Conservation (phyloP, 2,888 invertebrate species). For the Anodontia alba region DNA sequence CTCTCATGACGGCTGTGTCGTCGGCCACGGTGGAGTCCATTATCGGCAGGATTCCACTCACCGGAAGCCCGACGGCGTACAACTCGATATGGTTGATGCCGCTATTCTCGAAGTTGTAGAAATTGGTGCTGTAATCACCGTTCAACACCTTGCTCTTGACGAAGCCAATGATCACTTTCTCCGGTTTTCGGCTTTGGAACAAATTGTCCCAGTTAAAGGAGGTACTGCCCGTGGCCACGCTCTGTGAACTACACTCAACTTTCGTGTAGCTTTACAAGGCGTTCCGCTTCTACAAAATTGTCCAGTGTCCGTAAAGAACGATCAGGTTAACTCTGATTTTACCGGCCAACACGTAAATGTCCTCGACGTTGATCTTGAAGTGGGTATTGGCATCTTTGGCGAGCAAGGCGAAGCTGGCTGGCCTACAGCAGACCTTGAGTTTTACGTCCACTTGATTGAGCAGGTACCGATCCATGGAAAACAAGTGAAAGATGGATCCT, state of each 20-base stretch:
- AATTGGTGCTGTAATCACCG: conserved; percentile 55
- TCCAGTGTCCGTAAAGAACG: conserved; percentile 31
- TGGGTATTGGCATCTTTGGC: background rate
- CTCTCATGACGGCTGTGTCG: conserved; percentile 24
- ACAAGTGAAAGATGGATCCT: conserved; percentile 20
- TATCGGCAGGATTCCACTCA: conserved; percentile 11
- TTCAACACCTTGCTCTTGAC: conserved; percentile 36
- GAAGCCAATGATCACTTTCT: conserved; percentile 35
- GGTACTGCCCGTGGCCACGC: conserved; percentile 37
- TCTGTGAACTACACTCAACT: conserved; percentile 33
- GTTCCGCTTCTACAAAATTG: conserved; percentile 37
- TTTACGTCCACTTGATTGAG: conserved; percentile 22
- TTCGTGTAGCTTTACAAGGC: conserved; percentile 36
- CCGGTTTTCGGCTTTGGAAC: conserved; percentile 42
- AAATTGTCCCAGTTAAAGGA: conserved; percentile 16
- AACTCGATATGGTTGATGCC: conserved; percentile 35
- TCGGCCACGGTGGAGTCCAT: conserved; percentile 12
- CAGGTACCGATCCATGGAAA: background rate
- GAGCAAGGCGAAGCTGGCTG: background rate
- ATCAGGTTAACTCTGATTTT: conserved; percentile 3
- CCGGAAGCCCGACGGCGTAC: conserved; percentile 45
- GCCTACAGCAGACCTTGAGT: conserved; percentile 14
- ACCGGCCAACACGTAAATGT: conserved; percentile 17
- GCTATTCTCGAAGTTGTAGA: conserved; percentile 52
- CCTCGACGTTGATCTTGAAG: background rate